phyloP scores from a whole-genome alignment of 2,888 invertebrate genomes.

The Schizotus pectinicornis region DNA sequence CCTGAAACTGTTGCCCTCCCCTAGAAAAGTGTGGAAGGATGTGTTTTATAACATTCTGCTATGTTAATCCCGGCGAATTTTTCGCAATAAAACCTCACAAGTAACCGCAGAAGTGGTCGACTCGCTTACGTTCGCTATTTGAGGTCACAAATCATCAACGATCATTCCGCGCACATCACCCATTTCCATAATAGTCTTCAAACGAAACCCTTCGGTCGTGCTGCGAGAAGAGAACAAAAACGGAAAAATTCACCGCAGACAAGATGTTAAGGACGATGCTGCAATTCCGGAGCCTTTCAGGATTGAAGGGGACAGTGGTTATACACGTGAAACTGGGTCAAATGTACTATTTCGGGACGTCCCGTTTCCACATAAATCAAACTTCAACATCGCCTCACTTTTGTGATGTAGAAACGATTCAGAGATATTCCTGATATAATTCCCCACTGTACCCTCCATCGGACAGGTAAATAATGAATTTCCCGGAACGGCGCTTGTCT shows the following conservation, averaged over 20 bases:
- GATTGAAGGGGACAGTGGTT: constrained; percentile 4
- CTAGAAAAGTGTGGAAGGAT: too few relatives aligned
- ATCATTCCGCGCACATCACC: constrained; percentile 11
- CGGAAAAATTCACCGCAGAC: constrained; percentile 1
- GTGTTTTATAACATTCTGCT: too few relatives aligned
- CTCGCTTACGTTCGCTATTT: constrained; percentile 1
- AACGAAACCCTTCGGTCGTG: constrained; percentile 9
- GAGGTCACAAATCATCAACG: constrained; percentile 13
- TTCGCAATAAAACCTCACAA: background rate
- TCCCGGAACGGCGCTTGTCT: constrained; percentile 10
- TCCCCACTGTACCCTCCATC: constrained; percentile 13
- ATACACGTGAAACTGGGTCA: constrained; percentile 15
- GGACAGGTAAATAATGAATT: constrained; percentile 12
- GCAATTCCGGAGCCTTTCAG: constrained; percentile 16
- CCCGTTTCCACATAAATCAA: constrained; percentile 22
- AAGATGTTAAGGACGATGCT: constrained; percentile 11
- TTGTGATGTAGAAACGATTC: constrained; percentile 2
- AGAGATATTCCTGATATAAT: constrained; percentile 8
- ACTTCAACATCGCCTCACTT: constrained; percentile 9
- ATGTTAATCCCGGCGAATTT: too few relatives aligned
- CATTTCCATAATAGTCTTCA: constrained; percentile 16
- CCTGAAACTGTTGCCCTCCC: too few relatives aligned
- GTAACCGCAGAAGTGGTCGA: constrained; percentile 1
- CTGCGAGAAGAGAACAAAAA: background rate
- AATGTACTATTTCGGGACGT: constrained; percentile 18